Conservation (phyloP, 2,797 vertebrate species). For the Otolemur crassicaudatus region DNA sequence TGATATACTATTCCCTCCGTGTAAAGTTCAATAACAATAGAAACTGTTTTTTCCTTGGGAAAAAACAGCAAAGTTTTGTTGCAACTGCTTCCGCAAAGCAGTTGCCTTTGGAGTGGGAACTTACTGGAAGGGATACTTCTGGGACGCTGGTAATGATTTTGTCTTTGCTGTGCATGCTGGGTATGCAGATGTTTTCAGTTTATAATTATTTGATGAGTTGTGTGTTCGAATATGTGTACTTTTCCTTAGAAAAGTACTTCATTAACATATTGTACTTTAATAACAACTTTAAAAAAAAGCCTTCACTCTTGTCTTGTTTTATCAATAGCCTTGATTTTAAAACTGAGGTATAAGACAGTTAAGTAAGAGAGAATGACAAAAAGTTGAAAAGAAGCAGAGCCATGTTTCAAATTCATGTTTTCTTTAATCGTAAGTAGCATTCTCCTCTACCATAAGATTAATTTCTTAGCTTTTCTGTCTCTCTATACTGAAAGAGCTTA, state of each 20-base stretch:
- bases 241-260: neutral
- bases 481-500: neutral
- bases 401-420: neutral
- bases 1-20: neutral
- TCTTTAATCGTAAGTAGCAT: neutral
- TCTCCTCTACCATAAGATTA: fast-evolving
- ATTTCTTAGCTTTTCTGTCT: neutral
- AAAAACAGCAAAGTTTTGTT: too few relatives aligned
- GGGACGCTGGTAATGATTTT: fast-evolving
- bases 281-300: neutral
- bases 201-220: neutral
- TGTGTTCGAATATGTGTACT: neutral
- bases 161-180: neutral
- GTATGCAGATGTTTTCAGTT: neutral
- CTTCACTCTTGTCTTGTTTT: neutral
- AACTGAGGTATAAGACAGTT: neutral
- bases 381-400: neutral
- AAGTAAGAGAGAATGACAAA: neutral
- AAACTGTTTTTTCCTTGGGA: neutral
- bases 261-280: neutral
- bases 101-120: neutral
- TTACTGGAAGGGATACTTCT: neutral
- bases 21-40: neutral
- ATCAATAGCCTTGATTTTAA: neutral
- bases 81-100: neutral